These are phyloP conservation scores for Ellobius talpinus DNA, from an alignment of 2,113 vertebrate genomes.

Conservation along the genomic window DNA sequence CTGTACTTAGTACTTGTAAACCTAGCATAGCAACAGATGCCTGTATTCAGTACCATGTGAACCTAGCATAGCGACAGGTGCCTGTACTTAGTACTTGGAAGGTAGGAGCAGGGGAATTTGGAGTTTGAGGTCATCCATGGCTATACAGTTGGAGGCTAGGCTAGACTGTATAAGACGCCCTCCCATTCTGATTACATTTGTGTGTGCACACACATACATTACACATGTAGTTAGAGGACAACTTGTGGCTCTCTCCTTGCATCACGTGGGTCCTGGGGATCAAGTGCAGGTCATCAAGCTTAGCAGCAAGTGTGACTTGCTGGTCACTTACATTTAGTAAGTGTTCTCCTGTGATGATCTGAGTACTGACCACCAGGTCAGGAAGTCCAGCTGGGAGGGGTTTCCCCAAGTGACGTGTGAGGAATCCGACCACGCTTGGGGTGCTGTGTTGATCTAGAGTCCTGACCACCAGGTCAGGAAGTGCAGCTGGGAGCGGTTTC, in stretches of 20 bases:
- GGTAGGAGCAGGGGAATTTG: background rate
- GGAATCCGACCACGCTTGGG: background rate
- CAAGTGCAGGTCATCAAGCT: background rate
- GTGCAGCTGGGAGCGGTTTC: background rate
- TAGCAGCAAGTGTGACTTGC: background rate
- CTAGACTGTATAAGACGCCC: background rate
- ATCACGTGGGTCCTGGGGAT: background rate
- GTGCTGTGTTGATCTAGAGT: background rate
- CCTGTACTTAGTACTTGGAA: background rate
- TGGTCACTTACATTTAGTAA: background rate
- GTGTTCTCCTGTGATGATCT: constrained; percentile 17
- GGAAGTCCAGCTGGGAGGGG: background rate
- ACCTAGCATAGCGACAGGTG: background rate
- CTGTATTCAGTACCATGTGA: background rate
- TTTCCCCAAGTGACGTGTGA: background rate
- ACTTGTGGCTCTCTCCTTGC: background rate
- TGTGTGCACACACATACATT: rapidly evolving
- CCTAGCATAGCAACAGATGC: no score
- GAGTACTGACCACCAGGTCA: no score
- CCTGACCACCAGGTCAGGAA: no score
- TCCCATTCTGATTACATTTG: background rate
- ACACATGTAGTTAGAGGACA: background rate
- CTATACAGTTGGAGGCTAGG: background rate
- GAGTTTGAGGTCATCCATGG: background rate
- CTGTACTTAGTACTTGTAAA: no score